phyloP scores from a whole-genome alignment of 2,888 invertebrate genomes.

The Caenorhabditis imperialis region DNA sequence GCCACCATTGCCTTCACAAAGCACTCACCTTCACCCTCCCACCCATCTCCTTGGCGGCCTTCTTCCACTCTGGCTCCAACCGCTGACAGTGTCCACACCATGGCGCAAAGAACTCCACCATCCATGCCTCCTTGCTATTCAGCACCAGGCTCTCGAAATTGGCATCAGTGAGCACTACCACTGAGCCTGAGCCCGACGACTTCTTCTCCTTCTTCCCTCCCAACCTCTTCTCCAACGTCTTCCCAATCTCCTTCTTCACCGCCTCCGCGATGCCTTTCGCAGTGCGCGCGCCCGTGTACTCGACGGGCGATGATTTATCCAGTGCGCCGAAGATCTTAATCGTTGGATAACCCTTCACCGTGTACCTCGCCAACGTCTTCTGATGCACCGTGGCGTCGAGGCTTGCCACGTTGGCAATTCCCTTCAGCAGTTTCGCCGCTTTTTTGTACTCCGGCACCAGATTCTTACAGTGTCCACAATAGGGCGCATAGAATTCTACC shows the following conservation, averaged over 20 bases:
- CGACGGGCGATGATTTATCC: constrained; percentile 87
- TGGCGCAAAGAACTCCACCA: constrained; percentile 82
- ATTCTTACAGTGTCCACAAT: constrained; percentile 81
- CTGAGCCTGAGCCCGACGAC: constrained; percentile 1
- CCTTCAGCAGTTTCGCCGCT: constrained; percentile 79
- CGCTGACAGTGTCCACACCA: constrained; percentile 47
- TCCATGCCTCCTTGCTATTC: constrained; percentile 93
- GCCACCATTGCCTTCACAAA: constrained; percentile 79
- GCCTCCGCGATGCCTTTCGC: constrained; percentile 52
- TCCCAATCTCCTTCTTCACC: constrained; percentile 19
- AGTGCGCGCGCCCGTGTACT: constrained; percentile 82
- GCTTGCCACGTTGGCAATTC: constrained; percentile 64
- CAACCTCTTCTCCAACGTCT: constrained; percentile 13
- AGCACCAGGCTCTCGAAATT: constrained; percentile 94
- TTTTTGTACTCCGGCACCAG: constrained; percentile 80
- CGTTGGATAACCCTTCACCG: constrained; percentile 90
- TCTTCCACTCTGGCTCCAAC: constrained; percentile 41
- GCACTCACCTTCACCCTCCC: constrained; percentile 86
- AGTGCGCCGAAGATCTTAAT: constrained; percentile 90
- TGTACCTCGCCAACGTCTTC: constrained; percentile 79
- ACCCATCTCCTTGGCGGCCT: constrained; percentile 85
- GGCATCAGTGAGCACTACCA: constrained; percentile 88
- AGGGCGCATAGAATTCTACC: constrained; percentile 82
- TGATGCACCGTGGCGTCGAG: constrained; percentile 27
- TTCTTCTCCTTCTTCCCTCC: background rate